Percentiles rank a stretch among this genome's conserved stretches.
Evolutionary conservation across 2,888 invertebrate genomes (phyloP).

Genomic region (Helleia helle): DNA sequence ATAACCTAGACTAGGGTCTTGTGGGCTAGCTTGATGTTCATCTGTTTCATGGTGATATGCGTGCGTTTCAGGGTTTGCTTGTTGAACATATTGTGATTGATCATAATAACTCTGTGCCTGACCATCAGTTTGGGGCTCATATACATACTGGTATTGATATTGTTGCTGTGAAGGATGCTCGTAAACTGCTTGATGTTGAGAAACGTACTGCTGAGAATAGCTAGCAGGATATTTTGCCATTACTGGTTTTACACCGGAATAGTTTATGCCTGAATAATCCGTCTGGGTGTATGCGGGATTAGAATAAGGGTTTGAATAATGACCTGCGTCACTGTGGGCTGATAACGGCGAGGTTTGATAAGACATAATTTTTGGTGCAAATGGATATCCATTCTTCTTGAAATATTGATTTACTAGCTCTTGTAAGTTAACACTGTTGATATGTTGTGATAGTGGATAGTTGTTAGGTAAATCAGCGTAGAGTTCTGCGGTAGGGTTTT

Average conservation of each 20-base stretch:
- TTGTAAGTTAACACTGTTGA: slow-evolving; percentile 73
- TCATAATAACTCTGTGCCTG: slow-evolving; percentile 41
- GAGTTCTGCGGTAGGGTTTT: slow-evolving; percentile 63
- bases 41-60: slow-evolving; percentile 28
- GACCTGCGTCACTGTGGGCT: slow-evolving; percentile 36
- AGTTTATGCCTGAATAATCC: slow-evolving; percentile 59
- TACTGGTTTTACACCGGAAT: slow-evolving; percentile 63
- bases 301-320: slow-evolving; percentile 52
- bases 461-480: slow-evolving; percentile 72
- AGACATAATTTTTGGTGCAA: slow-evolving; percentile 51
- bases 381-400: slow-evolving; percentile 52
- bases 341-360: slow-evolving; percentile 36
- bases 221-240: slow-evolving; percentile 63
- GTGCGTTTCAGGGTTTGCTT: slow-evolving; percentile 27
- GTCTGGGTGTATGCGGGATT: slow-evolving; percentile 57
- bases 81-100: slow-evolving; percentile 43
- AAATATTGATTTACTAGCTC: slow-evolving; percentile 69
- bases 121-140: slow-evolving; percentile 36
- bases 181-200: slow-evolving; percentile 41
- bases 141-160: slow-evolving; percentile 50
- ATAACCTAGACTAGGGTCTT: slow-evolving; percentile 31
- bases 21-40: slow-evolving; percentile 19
- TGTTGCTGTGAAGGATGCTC: slow-evolving; percentile 43
- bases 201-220: slow-evolving; percentile 40
- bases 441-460: slow-evolving; percentile 66